Evolutionary conservation across 2,888 invertebrate genomes (phyloP).

Genomic region (Heteromurus nitidus): DNA sequence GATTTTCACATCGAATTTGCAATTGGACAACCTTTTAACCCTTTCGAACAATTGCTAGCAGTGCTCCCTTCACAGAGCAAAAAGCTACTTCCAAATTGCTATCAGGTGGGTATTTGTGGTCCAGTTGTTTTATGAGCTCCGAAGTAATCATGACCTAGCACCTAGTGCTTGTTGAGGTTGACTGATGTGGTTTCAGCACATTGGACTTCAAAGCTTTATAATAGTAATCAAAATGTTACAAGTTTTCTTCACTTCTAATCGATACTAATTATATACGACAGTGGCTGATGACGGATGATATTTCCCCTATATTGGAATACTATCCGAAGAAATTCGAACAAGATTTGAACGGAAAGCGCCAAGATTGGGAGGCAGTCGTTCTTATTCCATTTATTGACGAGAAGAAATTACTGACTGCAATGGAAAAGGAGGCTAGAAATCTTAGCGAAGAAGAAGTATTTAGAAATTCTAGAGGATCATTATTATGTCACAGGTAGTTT

Average conservation of each 20-base stretch:
- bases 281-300: slow-evolving; percentile 83
- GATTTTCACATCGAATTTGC: slow-evolving; percentile 88
- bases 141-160: no score
- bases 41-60: slow-evolving; percentile 92
- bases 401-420: slow-evolving; percentile 83
- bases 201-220: no score
- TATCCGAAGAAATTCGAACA: slow-evolving; percentile 94
- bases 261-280: no score
- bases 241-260: no score
- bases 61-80: slow-evolving; percentile 88
- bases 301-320: slow-evolving; percentile 90
- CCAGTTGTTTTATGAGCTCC: no score
- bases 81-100: slow-evolving; percentile 84
- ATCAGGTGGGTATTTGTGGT: slow-evolving; percentile 80
- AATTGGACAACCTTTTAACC: slow-evolving; percentile 89
- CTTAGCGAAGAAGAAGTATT: slow-evolving; percentile 83
- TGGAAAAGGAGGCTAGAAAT: slow-evolving; percentile 82
- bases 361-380: slow-evolving; percentile 97
- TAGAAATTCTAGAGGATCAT: slow-evolving; percentile 91
- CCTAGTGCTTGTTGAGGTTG: no score
- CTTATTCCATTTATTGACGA: slow-evolving; percentile 95
- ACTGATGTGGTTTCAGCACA: no score
- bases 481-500: slow-evolving; percentile 83
- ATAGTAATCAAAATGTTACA: no score
- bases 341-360: slow-evolving; percentile 95